Conservation (phyloP, 2,113 vertebrate species). For the Dicentrarchus labrax region DNA sequence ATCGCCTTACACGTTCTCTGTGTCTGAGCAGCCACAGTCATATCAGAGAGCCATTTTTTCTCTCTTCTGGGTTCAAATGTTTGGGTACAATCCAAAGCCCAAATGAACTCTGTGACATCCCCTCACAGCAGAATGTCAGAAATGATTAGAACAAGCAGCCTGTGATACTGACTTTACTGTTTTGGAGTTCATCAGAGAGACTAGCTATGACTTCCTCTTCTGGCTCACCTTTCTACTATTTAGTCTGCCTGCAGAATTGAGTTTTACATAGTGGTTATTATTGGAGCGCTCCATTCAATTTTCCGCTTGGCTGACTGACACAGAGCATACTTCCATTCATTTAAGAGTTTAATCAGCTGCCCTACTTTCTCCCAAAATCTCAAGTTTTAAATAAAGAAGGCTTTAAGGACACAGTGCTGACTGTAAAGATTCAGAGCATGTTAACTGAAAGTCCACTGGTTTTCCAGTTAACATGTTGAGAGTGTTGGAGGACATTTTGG, state of each 20-base stretch:
- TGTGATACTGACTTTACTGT: not conserved
- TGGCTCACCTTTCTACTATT: conserved; percentile 1
- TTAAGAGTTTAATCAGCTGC: conserved; percentile 8
- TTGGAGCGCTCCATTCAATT: conserved; percentile 21
- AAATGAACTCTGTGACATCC: not conserved
- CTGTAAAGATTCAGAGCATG: not conserved
- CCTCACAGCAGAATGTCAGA: not conserved
- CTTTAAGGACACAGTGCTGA: not conserved
- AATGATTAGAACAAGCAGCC: not conserved
- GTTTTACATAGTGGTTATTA: conserved; percentile 7
- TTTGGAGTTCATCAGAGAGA: conserved; percentile 10
- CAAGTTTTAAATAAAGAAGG: not conserved
- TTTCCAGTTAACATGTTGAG: too few relatives aligned
- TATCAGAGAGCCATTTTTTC: not conserved
- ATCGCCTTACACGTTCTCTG: not conserved
- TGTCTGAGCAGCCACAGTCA: not conserved
- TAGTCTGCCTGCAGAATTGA: not conserved
- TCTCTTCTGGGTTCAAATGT: not conserved
- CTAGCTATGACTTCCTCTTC: not conserved
- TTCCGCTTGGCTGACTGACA: conserved; percentile 35
- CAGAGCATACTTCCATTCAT: not conserved
- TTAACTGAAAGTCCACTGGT: not conserved
- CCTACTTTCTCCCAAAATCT: not conserved
- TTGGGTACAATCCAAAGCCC: conserved; percentile 1
- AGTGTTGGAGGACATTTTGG: too few relatives aligned